Evolutionary conservation across 2,888 invertebrate genomes (phyloP).

Genomic region (Drosophila flavopinicola): DNA sequence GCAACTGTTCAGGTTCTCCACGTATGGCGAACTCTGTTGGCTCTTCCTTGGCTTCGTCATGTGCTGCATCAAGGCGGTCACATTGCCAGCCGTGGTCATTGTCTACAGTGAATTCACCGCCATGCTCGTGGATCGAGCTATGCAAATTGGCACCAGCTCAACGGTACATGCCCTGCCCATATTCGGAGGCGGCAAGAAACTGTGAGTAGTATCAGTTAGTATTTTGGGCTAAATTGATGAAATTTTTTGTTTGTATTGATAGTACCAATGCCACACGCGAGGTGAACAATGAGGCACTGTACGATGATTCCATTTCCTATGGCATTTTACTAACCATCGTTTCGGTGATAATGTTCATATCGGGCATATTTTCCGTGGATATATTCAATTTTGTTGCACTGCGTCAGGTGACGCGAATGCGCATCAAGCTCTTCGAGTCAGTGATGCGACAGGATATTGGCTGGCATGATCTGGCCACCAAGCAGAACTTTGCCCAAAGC

Average conservation of each 20-base stretch:
- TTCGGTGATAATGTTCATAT: constrained; percentile 87
- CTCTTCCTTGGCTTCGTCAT: constrained; percentile 86
- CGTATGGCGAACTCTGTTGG: constrained; percentile 86
- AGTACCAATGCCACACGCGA: constrained; percentile 86
- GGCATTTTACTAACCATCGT: constrained; percentile 87
- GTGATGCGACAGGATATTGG: constrained; percentile 90
- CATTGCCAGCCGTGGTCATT: constrained; percentile 89
- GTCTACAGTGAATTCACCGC: constrained; percentile 90
- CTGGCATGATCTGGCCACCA: constrained; percentile 90
- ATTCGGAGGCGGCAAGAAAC: constrained; percentile 88
- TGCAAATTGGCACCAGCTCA: constrained; percentile 86
- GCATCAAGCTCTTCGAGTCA: constrained; percentile 87
- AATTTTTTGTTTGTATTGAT: not conserved
- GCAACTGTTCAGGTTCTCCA: constrained; percentile 86
- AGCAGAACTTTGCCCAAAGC: constrained; percentile 90
- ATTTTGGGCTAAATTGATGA: not conserved
- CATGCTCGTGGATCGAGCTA: constrained; percentile 88
- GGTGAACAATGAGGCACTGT: constrained; percentile 87
- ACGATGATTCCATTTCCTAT: constrained; percentile 88
- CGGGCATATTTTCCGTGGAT: constrained; percentile 88
- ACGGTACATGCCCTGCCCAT: constrained; percentile 86
- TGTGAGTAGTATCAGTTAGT: constrained; percentile 85
- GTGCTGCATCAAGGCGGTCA: constrained; percentile 87
- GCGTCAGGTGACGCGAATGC: constrained; percentile 87
- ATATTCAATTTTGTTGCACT: constrained; percentile 88